phyloP scores from a whole-genome alignment of 64 coral and sea anemone genomes.

The Montipora sp. region DNA sequence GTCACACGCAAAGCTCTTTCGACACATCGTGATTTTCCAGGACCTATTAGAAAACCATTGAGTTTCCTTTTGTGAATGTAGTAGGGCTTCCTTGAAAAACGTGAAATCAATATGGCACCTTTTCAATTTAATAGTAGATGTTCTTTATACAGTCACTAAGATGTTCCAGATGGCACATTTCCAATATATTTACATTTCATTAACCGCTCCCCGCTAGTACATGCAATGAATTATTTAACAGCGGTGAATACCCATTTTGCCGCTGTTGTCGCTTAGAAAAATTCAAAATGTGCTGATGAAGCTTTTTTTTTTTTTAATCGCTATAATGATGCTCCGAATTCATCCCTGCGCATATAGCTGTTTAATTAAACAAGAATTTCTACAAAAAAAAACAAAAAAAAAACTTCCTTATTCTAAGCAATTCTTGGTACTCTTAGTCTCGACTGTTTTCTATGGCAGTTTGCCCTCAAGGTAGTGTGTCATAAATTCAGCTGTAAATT shows the following conservation, averaged over 20 bases:
- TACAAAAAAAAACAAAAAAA: neutral
- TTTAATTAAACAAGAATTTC: neutral
- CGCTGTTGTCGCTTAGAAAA: neutral
- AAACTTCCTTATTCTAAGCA: neutral
- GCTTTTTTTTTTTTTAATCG: neutral
- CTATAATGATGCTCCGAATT: neutral
- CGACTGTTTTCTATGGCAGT: neutral
- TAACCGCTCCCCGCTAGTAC: neutral
- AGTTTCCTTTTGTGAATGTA: neutral
- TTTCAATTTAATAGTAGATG: neutral
- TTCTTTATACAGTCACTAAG: neutral
- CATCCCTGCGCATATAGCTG: too few relatives aligned
- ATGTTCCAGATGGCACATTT: neutral
- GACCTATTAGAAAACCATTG: neutral
- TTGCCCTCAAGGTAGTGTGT: neutral
- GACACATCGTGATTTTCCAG: constrained; percentile 26
- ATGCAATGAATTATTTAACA: constrained; percentile 34
- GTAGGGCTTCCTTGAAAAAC: neutral
- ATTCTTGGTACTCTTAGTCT: neutral
- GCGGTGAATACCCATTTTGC: constrained; percentile 23
- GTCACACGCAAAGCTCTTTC: constrained; percentile 22
- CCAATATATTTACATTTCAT: constrained; percentile 52
- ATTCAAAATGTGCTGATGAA: neutral
- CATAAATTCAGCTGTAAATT: neutral
- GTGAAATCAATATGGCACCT: neutral